Evolutionary conservation across 2,888 invertebrate species (phyloP), one percentile per base, ranked within the genome.

Genomic region (Drosophila eohydei): DNA sequence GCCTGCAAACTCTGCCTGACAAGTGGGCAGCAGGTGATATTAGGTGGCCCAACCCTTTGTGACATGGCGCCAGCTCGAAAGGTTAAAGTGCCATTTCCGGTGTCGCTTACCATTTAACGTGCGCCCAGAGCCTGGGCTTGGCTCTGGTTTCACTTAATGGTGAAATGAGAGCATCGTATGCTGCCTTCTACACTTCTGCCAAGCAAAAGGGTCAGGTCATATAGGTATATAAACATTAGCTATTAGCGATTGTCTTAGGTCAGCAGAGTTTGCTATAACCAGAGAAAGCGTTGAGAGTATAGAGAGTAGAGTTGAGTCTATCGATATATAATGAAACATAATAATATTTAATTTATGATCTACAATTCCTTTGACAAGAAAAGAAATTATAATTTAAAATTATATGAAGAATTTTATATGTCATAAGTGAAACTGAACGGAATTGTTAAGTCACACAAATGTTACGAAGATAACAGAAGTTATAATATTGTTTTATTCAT

Each of bases 1-100:
- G 76, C 34, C 58, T 28, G 11, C 48, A 38, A 48, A 36, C 32
- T 16, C 30, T 11, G 6, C 3, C 12, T 5, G 12, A 14, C 43
- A 54, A 30, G 52, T 64, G 72, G 38, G 58, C 28, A 66, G 48
- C 58, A 65, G 70, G 51, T 60, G 71, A n/a, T 52, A 38, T 51
- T n/a, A 30, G 40, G 50, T 61, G 63, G 55, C 72, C 80, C 76
- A 77, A 83, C 78, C 87, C 72, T 71, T 71, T 48, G 26, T 54
- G 69, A 62, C 58, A 40, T 62, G 76, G 63, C 71, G 70, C 60
- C 57, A 54, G 21, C 28, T n/a, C 21, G 44, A 77, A 75, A 81
- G 81, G 74, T 74, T 72, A 87, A 83, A 81, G 85, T 76, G 81
- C 48, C 78, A 69, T 67, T 87, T 84, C 89, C 84, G 72, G 61